Evolutionary conservation across 1,140 invertebrate species (phyloP).

Genomic region (Artemia franciscana): DNA sequence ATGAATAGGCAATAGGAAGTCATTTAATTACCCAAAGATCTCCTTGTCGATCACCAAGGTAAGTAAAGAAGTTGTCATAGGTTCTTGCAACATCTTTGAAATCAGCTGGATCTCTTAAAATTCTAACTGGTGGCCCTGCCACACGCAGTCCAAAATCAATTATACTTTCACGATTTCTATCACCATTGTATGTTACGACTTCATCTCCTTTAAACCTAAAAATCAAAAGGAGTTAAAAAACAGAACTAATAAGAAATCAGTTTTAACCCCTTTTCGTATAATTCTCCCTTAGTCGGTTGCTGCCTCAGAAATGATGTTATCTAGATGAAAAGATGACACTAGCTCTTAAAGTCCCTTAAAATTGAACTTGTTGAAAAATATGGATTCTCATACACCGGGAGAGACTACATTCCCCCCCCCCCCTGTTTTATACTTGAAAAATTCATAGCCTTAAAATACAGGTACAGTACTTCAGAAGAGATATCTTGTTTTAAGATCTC

Average conservation of each 20-base stretch:
- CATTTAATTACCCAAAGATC: conserved; percentile 56
- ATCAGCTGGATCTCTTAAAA: conserved; percentile 47
- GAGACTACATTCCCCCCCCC: too few relatives aligned
- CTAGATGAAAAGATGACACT: too few relatives aligned
- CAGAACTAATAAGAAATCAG: background rate
- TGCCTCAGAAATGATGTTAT: too few relatives aligned
- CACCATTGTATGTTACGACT: conserved; percentile 59
- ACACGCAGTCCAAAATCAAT: conserved; percentile 77
- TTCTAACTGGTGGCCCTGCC: conserved; percentile 58
- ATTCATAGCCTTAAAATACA: too few relatives aligned
- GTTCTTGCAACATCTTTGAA: conserved; percentile 44
- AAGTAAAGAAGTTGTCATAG: conserved; percentile 65
- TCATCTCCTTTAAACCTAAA: conserved; percentile 61
- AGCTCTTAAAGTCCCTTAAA: too few relatives aligned
- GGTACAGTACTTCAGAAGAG: too few relatives aligned
- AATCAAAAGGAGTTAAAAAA: conserved; percentile 3
- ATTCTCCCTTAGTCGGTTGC: too few relatives aligned
- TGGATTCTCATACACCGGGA: too few relatives aligned
- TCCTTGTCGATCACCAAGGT: conserved; percentile 47
- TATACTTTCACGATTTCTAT: conserved; percentile 71
- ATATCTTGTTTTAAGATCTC: too few relatives aligned
- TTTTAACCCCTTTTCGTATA: background rate
- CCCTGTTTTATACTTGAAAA: too few relatives aligned
- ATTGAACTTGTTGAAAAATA: too few relatives aligned
- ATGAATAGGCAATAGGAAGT: too few relatives aligned